phyloP scores from a whole-genome alignment of 2,113 vertebrate species.

The Caracal caracal region DNA sequence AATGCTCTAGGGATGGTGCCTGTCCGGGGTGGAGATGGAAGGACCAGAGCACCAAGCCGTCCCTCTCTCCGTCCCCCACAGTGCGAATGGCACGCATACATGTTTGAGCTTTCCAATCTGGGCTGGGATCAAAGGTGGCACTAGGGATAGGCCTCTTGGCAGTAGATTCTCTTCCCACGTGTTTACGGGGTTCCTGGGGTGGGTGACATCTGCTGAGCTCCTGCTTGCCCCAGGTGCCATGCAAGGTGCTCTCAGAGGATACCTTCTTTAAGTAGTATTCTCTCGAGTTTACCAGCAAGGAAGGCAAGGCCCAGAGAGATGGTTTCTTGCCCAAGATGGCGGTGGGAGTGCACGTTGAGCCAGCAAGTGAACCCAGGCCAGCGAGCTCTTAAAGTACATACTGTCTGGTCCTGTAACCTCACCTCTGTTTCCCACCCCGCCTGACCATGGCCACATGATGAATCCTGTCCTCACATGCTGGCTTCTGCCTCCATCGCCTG shows the following conservation, averaged over 20 bases:
- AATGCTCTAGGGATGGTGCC: neutral
- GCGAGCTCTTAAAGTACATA: neutral
- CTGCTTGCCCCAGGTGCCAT: neutral
- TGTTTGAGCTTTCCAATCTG: neutral
- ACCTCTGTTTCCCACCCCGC: neutral
- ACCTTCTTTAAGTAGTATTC: neutral
- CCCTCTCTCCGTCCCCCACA: neutral
- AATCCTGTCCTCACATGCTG: neutral
- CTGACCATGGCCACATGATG: rapidly evolving
- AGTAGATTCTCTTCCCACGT: neutral
- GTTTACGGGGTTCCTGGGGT: neutral
- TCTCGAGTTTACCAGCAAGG: neutral
- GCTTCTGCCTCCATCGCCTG: neutral
- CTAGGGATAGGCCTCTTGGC: neutral
- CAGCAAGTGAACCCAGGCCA: neutral
- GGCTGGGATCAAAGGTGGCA: neutral
- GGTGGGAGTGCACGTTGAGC: neutral
- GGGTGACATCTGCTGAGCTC: neutral
- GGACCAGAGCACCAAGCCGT: neutral
- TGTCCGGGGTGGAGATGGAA: neutral
- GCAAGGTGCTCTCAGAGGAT: neutral
- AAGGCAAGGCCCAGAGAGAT: neutral
- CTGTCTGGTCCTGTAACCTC: neutral
- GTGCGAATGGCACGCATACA: neutral
- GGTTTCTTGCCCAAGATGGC: neutral